Conservation (phyloP, 2,888 invertebrate genomes). For the Eumerus sabulonum region DNA sequence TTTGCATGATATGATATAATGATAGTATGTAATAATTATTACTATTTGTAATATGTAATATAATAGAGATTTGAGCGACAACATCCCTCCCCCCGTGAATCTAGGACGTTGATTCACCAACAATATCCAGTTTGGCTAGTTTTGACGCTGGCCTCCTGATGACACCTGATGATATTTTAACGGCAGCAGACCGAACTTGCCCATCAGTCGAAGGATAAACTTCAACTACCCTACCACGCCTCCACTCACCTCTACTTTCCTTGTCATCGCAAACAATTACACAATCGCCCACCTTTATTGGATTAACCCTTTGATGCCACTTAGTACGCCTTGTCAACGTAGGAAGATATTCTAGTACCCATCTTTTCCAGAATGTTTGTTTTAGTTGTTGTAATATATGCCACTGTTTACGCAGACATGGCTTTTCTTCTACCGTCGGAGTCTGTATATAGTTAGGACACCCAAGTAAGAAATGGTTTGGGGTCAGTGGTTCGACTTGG, state of each 20-base stretch:
- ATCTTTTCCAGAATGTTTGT: no score
- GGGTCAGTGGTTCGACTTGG: conserved; percentile 46
- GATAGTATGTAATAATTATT: no score
- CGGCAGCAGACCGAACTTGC: neutral
- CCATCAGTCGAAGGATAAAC: neutral
- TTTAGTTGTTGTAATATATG: no score
- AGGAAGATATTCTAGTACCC: no score
- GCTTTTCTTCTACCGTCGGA: conserved; percentile 37
- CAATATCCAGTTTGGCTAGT: no score
- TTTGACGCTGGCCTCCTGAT: no score
- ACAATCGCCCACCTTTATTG: neutral
- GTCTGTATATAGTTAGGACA: conserved; percentile 61
- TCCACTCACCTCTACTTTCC: neutral
- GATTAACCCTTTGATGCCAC: neutral
- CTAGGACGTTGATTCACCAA: neutral
- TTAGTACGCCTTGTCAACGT: conserved; percentile 4
- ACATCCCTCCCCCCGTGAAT: conserved; percentile 22
- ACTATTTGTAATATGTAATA: no score
- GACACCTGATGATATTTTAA: neutral
- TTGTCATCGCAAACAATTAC: neutral
- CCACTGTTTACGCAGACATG: conserved; percentile 52
- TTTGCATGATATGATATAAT: no score
- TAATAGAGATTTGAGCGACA: neutral
- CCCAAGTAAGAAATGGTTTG: no score
- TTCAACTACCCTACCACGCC: neutral